Base-by-base conservation (phyloP, 2,888 invertebrate species). In the Deroplatys truncata region DNA sequence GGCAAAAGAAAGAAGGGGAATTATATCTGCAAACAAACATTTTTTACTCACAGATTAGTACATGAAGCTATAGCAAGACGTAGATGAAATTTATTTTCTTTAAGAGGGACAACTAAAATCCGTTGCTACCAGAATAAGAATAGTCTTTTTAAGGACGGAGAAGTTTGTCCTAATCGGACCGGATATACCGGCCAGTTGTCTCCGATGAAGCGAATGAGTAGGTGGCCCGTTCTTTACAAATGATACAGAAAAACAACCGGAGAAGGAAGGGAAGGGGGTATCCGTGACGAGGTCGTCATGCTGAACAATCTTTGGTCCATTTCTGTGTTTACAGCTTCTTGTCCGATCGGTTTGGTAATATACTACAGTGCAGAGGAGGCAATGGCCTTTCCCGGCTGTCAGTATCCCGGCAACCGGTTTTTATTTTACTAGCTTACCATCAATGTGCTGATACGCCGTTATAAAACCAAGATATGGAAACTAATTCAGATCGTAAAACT, bases 351-450 rank as follows among this genome's bases (percentile, higher is more conserved):
- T 72, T 72, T 72, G 56, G 56, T 72, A 72, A 72, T 72, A 72
- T 72, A 72, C 20, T 72, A 20, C 82, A 28, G 86, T 28, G 29
- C 7, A 20, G n/a, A 86, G 86, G 29, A 86, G 86, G 72, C 86
- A 86, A 82, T 86, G 86, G 86, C 86, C 86, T 86, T 86, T 29
- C 82, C 86, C 82, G 86, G 82, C 82, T 86, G 29, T 82, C 29
- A 49, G n/a, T 28, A 20, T 29, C 84, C 56, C 25, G 56, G 56
- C 56, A 72, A 72, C 56, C 56, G 56, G 56, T 72, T 72, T 20
- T 20, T 72, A 15, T 72, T 72, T 72, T 20, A 72, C 49, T 49
- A 5, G 49, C 49, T 3, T 49, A 49, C 56, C 20, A 56, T 72
- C 56, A 72, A 20, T 72, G 56, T 72, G 56, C 25, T 72, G 56